These are phyloP conservation scores for Lutjanus campechanus DNA, from an alignment of 2,797 vertebrate genomes.

Conservation along the genomic window DNA sequence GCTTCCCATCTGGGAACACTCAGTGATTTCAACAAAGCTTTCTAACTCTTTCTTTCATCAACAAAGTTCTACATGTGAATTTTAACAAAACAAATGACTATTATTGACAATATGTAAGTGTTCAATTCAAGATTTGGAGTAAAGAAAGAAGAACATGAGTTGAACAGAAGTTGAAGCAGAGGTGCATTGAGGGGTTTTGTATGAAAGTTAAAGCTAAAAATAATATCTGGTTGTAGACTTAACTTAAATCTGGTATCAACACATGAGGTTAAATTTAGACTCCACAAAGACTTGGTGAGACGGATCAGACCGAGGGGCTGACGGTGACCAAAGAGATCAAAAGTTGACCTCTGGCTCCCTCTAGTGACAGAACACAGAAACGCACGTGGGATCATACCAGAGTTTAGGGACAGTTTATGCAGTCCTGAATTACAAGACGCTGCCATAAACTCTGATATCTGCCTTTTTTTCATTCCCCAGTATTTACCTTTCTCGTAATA, in stretches of 20 bases:
- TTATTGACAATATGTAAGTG: too few species aligned
- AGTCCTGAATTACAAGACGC: too few species aligned
- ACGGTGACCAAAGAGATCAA: background rate
- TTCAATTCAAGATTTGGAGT: too few species aligned
- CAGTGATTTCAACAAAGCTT: background rate
- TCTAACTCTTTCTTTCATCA: background rate
- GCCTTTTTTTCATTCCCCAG: too few species aligned
- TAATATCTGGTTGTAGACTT: background rate
- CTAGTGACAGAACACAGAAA: slow-evolving; percentile 26
- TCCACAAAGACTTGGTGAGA: background rate
- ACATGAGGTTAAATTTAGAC: slow-evolving; percentile 16
- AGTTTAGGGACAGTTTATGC: too few species aligned
- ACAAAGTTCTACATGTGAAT: background rate
- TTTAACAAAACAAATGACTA: background rate
- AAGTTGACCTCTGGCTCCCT: slow-evolving; percentile 28
- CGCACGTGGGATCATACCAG: background rate
- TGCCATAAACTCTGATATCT: too few species aligned
- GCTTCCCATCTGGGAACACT: slow-evolving; percentile 36
- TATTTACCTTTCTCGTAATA: too few species aligned
- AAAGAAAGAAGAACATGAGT: background rate
- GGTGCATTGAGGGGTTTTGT: too few species aligned
- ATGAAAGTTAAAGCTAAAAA: background rate
- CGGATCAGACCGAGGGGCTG: accelerated
- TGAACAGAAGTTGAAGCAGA: too few species aligned
- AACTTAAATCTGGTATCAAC: background rate